Conservation (phyloP, 2,797 vertebrate species). For the Eulemur rubriventer region DNA sequence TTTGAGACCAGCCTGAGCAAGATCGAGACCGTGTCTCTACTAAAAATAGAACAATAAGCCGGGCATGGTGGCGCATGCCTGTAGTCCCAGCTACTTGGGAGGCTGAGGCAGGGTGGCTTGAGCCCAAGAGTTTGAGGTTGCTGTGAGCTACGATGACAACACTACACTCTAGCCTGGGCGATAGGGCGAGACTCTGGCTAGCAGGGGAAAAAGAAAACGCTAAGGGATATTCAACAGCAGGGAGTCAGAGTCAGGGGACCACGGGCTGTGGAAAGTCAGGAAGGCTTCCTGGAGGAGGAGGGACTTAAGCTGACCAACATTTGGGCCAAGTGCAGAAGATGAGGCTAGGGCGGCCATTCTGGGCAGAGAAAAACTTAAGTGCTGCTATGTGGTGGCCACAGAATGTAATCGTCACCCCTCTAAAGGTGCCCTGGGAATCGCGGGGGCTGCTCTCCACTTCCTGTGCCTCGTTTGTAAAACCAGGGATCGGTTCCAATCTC, state of each 20-base stretch:
- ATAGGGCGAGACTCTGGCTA: neutral
- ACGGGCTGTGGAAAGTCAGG: neutral
- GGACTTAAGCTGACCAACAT: neutral
- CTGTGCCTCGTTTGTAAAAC: neutral
- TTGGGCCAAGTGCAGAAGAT: neutral
- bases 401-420: rapidly evolving
- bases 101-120: no score
- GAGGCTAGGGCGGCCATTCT: neutral
- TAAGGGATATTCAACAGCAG: neutral
- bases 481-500: neutral
- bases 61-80: no score
- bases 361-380: neutral
- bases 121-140: no score
- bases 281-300: neutral
- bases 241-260: neutral
- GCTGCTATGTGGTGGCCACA: rapidly evolving
- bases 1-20: neutral
- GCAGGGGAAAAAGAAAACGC: neutral
- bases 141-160: no score
- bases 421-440: rapidly evolving
- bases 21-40: no score
- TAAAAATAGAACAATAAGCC: no score
- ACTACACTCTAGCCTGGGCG: no score
- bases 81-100: no score
- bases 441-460: neutral